These are phyloP conservation scores for Grapholita molesta DNA, from an alignment of 1,140 invertebrate species.

Conservation along the genomic window DNA sequence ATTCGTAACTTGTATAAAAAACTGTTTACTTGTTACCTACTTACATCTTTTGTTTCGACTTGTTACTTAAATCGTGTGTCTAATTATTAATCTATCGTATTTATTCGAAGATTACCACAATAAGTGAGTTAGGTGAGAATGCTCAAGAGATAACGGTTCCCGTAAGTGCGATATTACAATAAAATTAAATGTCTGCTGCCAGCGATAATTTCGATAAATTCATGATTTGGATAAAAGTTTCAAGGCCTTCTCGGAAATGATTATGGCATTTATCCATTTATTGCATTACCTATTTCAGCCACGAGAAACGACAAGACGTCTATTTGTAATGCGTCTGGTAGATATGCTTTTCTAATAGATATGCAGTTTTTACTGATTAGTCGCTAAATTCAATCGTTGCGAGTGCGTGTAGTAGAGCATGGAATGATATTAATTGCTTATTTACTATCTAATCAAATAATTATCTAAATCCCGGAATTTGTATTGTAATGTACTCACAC, in stretches of 20 bases:
- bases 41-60: no score
- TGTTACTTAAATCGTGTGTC: not conserved
- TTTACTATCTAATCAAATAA: not conserved
- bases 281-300: no score
- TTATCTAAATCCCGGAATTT: not conserved
- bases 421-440: not conserved
- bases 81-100: not conserved
- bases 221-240: conserved; percentile 2
- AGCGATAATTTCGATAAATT: conserved; percentile 1
- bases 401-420: not conserved
- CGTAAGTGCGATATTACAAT: conserved; percentile 7
- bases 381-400: no score
- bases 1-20: no score
- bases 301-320: no score
- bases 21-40: no score
- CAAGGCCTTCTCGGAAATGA: no score
- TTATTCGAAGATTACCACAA: not conserved
- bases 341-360: no score
- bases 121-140: not conserved
- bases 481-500: not conserved
- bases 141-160: conserved; percentile 8
- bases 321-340: no score
- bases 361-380: no score
- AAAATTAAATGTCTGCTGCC: conserved; percentile 7
- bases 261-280: not conserved